These are phyloP conservation scores for Oophaga sylvatica DNA, from an alignment of 2,797 vertebrate species.

Conservation along the genomic window DNA sequence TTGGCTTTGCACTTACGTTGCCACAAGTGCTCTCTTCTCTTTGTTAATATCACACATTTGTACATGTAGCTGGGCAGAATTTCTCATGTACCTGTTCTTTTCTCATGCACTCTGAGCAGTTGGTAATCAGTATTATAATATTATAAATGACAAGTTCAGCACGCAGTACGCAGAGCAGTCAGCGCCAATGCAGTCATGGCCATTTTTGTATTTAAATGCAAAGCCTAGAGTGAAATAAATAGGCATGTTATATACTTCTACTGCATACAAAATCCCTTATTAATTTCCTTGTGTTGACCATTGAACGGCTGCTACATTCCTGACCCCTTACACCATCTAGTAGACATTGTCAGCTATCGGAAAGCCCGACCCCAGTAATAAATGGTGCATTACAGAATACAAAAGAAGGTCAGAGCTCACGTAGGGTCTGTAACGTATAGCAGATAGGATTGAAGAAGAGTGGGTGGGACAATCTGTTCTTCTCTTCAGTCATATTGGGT, in stretches of 20 bases:
- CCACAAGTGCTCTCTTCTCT: not conserved
- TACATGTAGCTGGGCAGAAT: not conserved
- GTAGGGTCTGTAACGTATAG: constrained; percentile 6
- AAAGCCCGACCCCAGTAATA: not conserved
- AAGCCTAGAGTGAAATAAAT: not conserved
- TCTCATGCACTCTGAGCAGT: not conserved
- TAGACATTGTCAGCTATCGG: not conserved
- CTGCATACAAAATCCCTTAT: not conserved
- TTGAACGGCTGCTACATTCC: constrained; percentile 10
- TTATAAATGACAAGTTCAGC: not conserved
- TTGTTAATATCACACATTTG: not conserved
- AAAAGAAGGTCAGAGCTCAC: constrained; percentile 27
- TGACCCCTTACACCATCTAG: constrained; percentile 26
- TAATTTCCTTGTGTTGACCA: not conserved
- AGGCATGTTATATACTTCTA: not conserved
- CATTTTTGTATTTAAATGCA: not conserved
- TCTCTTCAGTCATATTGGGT: constrained; percentile 5
- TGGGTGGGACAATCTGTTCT: constrained; percentile 20
- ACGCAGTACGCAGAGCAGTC: not conserved
- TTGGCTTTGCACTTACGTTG: not conserved
- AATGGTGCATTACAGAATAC: constrained; percentile 2
- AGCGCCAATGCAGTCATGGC: not conserved
- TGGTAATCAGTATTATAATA: not conserved
- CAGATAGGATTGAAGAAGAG: not conserved
- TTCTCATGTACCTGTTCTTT: not conserved